phyloP scores from a whole-genome alignment of 1,140 invertebrate genomes.

The Halictus rubicundus region DNA sequence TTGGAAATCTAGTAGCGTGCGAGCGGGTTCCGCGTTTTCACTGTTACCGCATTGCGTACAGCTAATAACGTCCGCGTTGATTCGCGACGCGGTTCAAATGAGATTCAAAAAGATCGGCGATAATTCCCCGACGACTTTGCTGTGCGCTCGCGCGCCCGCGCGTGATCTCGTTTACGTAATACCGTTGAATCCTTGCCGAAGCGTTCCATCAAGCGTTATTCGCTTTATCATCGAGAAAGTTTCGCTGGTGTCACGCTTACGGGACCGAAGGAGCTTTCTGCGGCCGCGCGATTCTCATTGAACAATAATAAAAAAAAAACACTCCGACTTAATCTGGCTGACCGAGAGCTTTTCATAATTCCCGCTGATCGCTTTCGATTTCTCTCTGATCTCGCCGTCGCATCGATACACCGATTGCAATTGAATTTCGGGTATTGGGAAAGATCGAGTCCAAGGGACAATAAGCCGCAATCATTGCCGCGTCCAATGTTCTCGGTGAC shows the following conservation, averaged over 20 bases:
- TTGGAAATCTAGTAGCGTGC: neutral
- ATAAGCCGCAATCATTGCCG: too few relatives aligned
- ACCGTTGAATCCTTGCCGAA: neutral
- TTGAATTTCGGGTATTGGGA: too few relatives aligned
- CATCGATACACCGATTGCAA: neutral
- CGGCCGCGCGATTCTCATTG: neutral
- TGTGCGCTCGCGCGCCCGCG: neutral
- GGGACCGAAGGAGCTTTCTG: neutral
- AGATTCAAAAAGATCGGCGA: conserved; percentile 31
- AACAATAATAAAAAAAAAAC: neutral
- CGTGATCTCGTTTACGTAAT: conserved; percentile 26
- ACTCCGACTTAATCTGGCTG: neutral
- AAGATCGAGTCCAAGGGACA: too few relatives aligned
- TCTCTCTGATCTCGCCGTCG: neutral
- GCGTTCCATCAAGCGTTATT: neutral
- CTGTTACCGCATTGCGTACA: conserved; percentile 9
- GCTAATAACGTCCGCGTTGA: neutral
- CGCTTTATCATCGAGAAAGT: neutral
- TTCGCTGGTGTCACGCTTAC: neutral
- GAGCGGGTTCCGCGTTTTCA: conserved; percentile 20
- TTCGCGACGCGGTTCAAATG: conserved; percentile 15
- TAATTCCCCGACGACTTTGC: conserved; percentile 1
- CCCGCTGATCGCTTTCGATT: neutral
- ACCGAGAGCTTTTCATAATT: neutral
- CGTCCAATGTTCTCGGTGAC: neutral